phyloP scores from a whole-genome alignment of 53 echinoderm and acorn worm species.

The Pentamera pediparva region DNA sequence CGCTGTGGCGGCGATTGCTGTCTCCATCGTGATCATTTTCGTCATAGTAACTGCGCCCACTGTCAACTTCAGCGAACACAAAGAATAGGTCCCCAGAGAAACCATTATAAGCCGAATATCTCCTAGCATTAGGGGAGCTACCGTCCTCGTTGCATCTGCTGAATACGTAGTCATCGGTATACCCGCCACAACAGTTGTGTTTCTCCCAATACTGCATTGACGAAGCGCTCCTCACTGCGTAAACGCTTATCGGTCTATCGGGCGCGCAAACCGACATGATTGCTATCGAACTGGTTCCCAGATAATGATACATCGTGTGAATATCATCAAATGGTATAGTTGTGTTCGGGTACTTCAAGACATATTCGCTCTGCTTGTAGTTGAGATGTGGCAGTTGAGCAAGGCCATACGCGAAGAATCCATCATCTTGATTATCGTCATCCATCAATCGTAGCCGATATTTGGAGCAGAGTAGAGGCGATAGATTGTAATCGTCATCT shows the following conservation, averaged over 20 bases:
- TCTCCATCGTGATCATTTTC: too few species aligned
- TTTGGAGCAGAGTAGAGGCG: background rate
- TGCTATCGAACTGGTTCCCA: background rate
- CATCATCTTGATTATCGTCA: background rate
- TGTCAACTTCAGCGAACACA: too few species aligned
- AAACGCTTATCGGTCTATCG: background rate
- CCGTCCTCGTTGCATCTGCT: background rate
- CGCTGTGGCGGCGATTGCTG: too few species aligned
- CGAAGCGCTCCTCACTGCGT: constrained; percentile 3
- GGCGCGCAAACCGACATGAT: background rate
- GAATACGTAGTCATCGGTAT: background rate
- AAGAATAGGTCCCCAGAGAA: constrained; percentile 8
- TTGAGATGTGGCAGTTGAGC: background rate
- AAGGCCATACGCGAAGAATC: background rate
- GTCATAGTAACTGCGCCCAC: too few species aligned
- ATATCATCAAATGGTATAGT: background rate
- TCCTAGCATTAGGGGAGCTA: background rate
- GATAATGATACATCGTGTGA: constrained; percentile 13
- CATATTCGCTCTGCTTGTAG: background rate
- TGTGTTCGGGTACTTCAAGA: background rate
- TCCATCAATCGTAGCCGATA: background rate
- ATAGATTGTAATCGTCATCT: background rate
- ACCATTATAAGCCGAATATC: background rate
- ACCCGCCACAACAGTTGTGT: constrained; percentile 11
- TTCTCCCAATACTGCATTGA: background rate